Conservation (phyloP, 2,113 vertebrate genomes). For the Girardinichthys multiradiatus region DNA sequence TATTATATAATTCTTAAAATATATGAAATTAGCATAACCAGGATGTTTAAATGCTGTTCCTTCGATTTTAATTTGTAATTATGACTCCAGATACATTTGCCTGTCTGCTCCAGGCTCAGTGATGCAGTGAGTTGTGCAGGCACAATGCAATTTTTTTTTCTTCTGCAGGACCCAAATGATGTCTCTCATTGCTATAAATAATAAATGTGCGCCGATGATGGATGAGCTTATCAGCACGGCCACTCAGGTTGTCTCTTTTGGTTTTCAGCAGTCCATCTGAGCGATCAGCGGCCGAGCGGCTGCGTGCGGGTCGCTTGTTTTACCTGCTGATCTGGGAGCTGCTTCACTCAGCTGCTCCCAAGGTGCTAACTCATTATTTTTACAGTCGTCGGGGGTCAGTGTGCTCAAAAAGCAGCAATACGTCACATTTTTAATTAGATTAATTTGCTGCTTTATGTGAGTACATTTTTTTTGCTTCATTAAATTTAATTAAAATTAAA, state of each 20-base stretch:
- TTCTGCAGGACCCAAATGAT: neutral
- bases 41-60: neutral
- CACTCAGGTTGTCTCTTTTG: constrained; percentile 11
- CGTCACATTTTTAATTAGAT: neutral
- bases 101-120: neutral
- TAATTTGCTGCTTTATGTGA: neutral
- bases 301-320: neutral
- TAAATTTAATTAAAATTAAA: neutral
- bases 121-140: constrained; percentile 10
- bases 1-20: neutral
- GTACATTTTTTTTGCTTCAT: neutral
- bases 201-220: constrained; percentile 13
- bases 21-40: neutral
- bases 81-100: neutral
- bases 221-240: constrained; percentile 14
- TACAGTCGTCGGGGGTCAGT: neutral
- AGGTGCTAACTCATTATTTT: constrained; percentile 4
- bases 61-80: neutral
- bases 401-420: neutral
- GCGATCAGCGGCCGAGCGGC: constrained; percentile 3
- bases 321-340: constrained; percentile 8
- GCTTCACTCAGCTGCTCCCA: neutral
- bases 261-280: constrained; percentile 6
- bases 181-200: constrained; percentile 10
- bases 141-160: neutral